Base-by-base conservation (phyloP, 2,797 vertebrate genomes). In the Gymnocypris eckloni region DNA sequence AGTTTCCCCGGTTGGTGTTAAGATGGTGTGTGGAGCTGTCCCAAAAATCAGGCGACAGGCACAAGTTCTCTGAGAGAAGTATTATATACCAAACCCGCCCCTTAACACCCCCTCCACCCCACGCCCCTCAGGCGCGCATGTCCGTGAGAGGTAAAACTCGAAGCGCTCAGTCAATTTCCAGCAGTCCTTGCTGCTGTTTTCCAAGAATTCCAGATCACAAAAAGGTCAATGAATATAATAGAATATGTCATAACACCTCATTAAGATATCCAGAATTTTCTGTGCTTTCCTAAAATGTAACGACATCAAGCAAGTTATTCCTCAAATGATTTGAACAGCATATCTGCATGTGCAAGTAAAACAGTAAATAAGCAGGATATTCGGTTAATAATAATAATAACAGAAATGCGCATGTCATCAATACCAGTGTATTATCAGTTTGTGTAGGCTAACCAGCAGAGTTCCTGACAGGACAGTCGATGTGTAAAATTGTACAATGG, bases 11-110 rank as follows among this genome's bases (percentile, higher is more conserved):
- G 92, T 93, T 85, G 71, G 81, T 87, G 84, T 81, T 84, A 80
- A 69, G 86, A 76, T 82, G 80, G 72, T 92, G 92, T 90, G 88
- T 93, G 93, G 94, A 92, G 95, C 96, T 97, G 96, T 97, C 96
- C 96, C 96, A 96, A 95, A 94, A 95, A 96, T 94, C 92, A 96
- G 96, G 95, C 96, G 96, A 97, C 97, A 97, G 96, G 92, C 95
- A 93, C 95, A 96, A 96, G 92, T 92, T 95, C 93, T 94, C 93
- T 95, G 95, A 90, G 95, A 95, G 92, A 93, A 96, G 93, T 95
- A 93, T 96, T 97, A 95, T 96, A 96, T 96, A 96, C 90, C 91
- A 93, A 94, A 94, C 96, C 96, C 96, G 95, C 96, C 95, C 94
- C 93, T 94, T 93, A 85, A 88, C 91, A 87, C 89, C 85, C 89